Evolutionary conservation across 2,888 invertebrate genomes (phyloP).

Genomic region (Marronus borbonicus): DNA sequence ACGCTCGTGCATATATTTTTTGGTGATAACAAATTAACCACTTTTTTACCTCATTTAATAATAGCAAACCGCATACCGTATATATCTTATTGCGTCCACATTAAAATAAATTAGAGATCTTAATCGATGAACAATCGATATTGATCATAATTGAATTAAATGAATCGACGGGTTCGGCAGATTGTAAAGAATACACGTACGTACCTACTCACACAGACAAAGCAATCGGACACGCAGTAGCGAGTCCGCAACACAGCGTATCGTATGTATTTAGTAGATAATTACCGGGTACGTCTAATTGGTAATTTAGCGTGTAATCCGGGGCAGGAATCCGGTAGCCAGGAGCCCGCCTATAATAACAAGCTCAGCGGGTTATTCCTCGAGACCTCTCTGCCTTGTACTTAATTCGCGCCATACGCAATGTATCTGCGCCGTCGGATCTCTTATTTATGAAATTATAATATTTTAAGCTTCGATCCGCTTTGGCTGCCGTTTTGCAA

Average conservation of each 20-base stretch:
- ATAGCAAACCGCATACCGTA: too few species aligned
- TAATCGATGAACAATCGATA: constrained; percentile 23
- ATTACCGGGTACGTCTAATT: constrained; percentile 63
- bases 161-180: constrained; percentile 40
- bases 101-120: constrained; percentile 33
- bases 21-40: too few species aligned
- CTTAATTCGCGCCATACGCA: constrained; percentile 50
- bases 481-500: background rate
- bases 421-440: constrained; percentile 46
- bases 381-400: constrained; percentile 33
- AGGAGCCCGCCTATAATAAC: constrained; percentile 50
- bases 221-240: constrained; percentile 53
- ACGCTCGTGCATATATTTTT: too few species aligned
- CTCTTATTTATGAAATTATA: constrained; percentile 47
- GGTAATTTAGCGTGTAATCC: constrained; percentile 63
- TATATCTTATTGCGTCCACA: background rate
- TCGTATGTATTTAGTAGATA: constrained; percentile 58
- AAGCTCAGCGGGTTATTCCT: constrained; percentile 50
- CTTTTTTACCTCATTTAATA: too few species aligned
- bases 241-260: constrained; percentile 54
- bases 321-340: constrained; percentile 50
- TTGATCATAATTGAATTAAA: constrained; percentile 50
- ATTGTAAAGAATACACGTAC: constrained; percentile 45
- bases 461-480: constrained; percentile 36
- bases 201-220: constrained; percentile 13